phyloP scores from a whole-genome alignment of 2,113 vertebrate species.

The Orientallactaga bullata region DNA sequence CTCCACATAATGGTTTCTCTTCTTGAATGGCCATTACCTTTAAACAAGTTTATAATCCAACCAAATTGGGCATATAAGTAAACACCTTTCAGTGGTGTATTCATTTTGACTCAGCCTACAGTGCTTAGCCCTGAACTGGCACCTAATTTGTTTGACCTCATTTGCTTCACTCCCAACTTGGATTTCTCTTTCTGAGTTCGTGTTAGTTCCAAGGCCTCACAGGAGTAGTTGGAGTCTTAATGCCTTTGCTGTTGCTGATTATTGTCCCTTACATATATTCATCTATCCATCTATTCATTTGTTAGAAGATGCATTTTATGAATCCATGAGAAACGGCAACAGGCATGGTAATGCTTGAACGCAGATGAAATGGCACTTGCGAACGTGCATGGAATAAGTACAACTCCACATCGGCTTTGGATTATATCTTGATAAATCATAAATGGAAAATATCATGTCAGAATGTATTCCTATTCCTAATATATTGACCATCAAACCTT shows the following conservation, averaged over 20 bases:
- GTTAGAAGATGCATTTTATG: not conserved
- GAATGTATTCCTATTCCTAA: not conserved
- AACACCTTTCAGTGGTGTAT: not conserved
- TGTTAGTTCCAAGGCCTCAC: not conserved
- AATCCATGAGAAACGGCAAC: not conserved
- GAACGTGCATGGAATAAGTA: not conserved
- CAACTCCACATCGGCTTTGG: not conserved
- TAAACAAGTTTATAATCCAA: not conserved
- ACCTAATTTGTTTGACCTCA: constrained; percentile 5
- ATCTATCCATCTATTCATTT: not conserved
- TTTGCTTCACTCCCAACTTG: not conserved
- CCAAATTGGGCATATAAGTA: not conserved
- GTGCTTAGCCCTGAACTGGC: not conserved
- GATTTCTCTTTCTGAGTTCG: not conserved
- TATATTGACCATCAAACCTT: too few relatives aligned
- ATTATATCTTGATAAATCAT: not conserved
- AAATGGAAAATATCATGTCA: not conserved
- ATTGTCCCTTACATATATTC: constrained; percentile 19
- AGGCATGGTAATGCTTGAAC: not conserved
- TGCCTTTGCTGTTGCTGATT: not conserved
- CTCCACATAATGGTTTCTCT: not conserved
- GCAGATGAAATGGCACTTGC: not conserved
- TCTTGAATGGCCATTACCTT: constrained; percentile 30
- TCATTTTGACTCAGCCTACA: not conserved
- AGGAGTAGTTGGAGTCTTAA: not conserved